Evolutionary conservation across 2,888 invertebrate genomes (phyloP).

Genomic region (Rhamphomyia laevipes): DNA sequence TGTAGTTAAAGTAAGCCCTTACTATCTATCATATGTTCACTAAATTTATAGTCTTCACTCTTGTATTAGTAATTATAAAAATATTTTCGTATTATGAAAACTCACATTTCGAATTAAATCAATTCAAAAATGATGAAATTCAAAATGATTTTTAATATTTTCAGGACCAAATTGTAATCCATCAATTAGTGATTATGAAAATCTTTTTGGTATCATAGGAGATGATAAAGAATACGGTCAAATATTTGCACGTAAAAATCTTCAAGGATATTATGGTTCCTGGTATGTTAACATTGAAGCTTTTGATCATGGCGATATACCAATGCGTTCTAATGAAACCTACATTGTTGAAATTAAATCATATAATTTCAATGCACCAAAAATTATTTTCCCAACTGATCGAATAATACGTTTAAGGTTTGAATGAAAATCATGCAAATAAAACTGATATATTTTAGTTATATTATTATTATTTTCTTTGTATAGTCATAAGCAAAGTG

Average conservation of each 20-base stretch:
- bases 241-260: constrained; percentile 36
- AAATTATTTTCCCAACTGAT: constrained; percentile 41
- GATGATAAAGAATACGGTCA: constrained; percentile 36
- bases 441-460: neutral
- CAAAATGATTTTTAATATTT: no score
- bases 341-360: constrained; percentile 42
- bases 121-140: no score
- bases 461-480: constrained; percentile 1
- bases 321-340: constrained; percentile 30
- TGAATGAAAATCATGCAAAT: constrained; percentile 24
- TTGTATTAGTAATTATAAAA: no score
- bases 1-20: no score
- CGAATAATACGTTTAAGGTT: constrained; percentile 36
- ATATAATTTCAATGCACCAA: constrained; percentile 47
- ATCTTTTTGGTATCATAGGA: constrained; percentile 29
- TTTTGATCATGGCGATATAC: constrained; percentile 42
- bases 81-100: no score
- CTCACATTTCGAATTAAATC: no score
- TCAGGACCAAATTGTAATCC: neutral
- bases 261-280: constrained; percentile 46
- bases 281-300: constrained; percentile 46
- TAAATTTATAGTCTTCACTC: no score
- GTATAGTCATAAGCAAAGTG: constrained; percentile 15
- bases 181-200: constrained; percentile 20
- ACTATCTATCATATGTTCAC: no score